Percentiles rank a stretch among this genome's conserved stretches.
These are phyloP conservation scores for Brachionus koreanus DNA, from an alignment of 1,140 invertebrate genomes.

Conservation along the genomic window DNA sequence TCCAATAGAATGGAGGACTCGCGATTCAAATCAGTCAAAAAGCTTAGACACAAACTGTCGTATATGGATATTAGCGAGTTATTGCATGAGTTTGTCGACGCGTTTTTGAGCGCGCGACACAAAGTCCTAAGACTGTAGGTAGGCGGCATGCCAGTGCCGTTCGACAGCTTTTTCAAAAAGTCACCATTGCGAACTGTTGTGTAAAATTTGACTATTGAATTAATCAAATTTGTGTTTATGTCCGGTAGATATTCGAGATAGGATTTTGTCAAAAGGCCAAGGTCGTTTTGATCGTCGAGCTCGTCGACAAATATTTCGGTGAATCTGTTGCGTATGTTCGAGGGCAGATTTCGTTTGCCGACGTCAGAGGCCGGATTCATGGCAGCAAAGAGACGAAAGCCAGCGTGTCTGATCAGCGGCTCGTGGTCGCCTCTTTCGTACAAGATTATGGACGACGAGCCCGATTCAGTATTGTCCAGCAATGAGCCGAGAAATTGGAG, in stretches of 20 bases:
- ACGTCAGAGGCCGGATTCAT: slow-evolving; percentile 99
- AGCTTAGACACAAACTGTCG: slow-evolving; percentile 88
- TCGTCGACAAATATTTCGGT: slow-evolving; percentile 96
- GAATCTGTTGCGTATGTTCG: slow-evolving; percentile 86
- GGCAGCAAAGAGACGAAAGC: slow-evolving; percentile 94
- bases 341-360: slow-evolving; percentile 91
- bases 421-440: slow-evolving; percentile 54
- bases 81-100: slow-evolving; percentile 72
- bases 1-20: slow-evolving; percentile 72
- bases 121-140: slow-evolving; percentile 81
- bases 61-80: slow-evolving; percentile 76
- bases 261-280: slow-evolving; percentile 74
- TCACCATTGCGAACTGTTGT: slow-evolving; percentile 70
- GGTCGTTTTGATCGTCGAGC: slow-evolving; percentile 72
- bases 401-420: slow-evolving; percentile 73
- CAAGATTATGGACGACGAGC: slow-evolving; percentile 73
- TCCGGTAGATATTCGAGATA: slow-evolving; percentile 74
- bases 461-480: slow-evolving; percentile 76
- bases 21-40: slow-evolving; percentile 85
- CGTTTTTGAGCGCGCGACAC: slow-evolving; percentile 79
- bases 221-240: slow-evolving; percentile 66
- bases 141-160: not conserved
- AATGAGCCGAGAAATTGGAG: slow-evolving; percentile 89
- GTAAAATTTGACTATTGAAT: slow-evolving; percentile 83
- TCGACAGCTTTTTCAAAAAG: slow-evolving; percentile 55